Base-by-base conservation (phyloP, 2,113 vertebrate species). In the Apodemus sylvaticus region DNA sequence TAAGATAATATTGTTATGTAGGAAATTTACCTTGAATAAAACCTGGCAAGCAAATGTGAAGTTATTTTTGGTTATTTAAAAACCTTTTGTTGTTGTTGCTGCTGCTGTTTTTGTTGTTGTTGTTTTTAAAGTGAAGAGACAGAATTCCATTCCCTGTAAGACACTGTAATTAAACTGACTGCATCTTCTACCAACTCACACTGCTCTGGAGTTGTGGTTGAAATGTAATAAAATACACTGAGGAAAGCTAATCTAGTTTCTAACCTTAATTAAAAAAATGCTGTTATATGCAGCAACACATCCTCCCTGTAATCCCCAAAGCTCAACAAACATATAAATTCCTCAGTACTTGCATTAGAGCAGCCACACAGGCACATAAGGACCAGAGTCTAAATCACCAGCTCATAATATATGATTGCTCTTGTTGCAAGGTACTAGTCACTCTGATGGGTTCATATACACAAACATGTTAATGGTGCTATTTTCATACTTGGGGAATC, bases 201-300 rank as follows among this genome's bases (percentile, higher is more conserved):
- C 36, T 81, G 39, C 60, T 45, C 89, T 48, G 53, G 86, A 78
- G 60, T 96, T 94, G 82, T 93, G 39, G 66, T 90, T 90, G 29
- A 77, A 70, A 86, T 36, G 39, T 48, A 45, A 7, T 95, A 94
- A 93, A 68, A 64, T 20, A 55, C 71, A 90, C 31, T 87, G 39
- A 81, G 39, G 76, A 70, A 93, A 93, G 71, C 36, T 92, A 94
- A 93, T 96, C 66, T 96, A 85, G 85, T 81, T 96, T 96, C 91
- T 45, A 82, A n/a, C 91, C 51, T 93, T 95, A 96, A 96, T 97
- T 96, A 90, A 96, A 68, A 91, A 97, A 94, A 60, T 95, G 36
- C 58, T 96, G 45, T 91, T 89, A 86, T 58, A 94, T 73, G 66
- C 39, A 93, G 20, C 79, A 95, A 39, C 17, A 86, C 77, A 73